phyloP scores from a whole-genome alignment of 2,113 vertebrate species.

The Cinclus mexicanus region DNA sequence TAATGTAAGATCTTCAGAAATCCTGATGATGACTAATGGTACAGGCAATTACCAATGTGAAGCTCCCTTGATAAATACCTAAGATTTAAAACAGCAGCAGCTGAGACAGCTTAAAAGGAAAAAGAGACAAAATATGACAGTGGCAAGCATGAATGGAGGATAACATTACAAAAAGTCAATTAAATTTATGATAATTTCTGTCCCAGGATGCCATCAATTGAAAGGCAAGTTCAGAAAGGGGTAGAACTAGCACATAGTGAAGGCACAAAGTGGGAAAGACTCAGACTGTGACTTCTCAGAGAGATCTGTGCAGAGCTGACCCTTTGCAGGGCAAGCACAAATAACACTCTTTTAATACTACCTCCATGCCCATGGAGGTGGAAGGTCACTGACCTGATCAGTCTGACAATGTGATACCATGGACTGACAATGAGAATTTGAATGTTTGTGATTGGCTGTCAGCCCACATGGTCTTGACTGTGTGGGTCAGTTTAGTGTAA shows the following conservation, averaged over 20 bases:
- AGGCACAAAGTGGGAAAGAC: neutral
- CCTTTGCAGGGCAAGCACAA: neutral
- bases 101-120: neutral
- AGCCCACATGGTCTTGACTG: neutral
- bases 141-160: neutral
- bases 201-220: neutral
- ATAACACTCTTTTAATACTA: neutral
- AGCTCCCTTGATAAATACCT: neutral
- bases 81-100: neutral
- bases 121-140: neutral
- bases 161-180: neutral
- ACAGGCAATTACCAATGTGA: neutral
- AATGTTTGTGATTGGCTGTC: neutral
- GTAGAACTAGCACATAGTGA: neutral
- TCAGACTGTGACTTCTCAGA: neutral
- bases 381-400: neutral
- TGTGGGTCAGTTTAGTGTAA: neutral
- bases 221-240: neutral
- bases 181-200: neutral
- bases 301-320: neutral
- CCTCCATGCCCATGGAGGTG: neutral
- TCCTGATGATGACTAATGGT: neutral
- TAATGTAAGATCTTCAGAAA: neutral
- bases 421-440: neutral
- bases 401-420: neutral